Percentiles rank a stretch among this genome's conserved stretches.
Conservation (phyloP, 2,888 invertebrate species). For the Tipula unca region DNA sequence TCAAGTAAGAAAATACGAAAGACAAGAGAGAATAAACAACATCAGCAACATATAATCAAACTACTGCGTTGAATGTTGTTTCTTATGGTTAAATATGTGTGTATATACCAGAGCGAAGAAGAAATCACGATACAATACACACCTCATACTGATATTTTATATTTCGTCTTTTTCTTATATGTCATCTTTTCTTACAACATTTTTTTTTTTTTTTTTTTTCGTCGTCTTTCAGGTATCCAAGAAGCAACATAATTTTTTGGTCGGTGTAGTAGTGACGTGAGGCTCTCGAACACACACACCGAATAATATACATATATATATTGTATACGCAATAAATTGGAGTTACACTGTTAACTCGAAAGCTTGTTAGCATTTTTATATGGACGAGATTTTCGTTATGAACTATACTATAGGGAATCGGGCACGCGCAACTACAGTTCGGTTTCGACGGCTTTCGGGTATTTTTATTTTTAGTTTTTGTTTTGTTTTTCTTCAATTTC, state of each 20-base stretch:
- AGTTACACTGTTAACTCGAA: not conserved
- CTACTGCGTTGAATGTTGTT: slow-evolving; percentile 1
- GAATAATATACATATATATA: not conserved
- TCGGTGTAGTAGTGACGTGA: not conserved
- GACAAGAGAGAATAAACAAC: not conserved
- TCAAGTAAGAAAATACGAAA: not conserved
- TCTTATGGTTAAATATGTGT: not conserved
- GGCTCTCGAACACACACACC: not conserved
- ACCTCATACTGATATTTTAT: not conserved
- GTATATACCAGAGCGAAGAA: not conserved
- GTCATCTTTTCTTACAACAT: not conserved
- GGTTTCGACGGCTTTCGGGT: not conserved
- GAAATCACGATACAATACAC: not conserved
- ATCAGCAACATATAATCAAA: slow-evolving; percentile 1
- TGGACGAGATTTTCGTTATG: not conserved
- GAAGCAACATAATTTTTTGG: not conserved
- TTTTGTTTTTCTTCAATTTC: not conserved
- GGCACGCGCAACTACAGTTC: not conserved
- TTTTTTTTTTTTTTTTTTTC: not conserved
- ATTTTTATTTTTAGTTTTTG: not conserved
- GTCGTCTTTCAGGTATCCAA: not conserved
- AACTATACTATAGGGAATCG: not conserved
- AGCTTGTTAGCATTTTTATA: not conserved
- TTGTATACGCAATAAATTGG: no score
- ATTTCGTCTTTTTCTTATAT: not conserved